These are phyloP conservation scores for Neoniphon sammara DNA, from an alignment of 2,797 vertebrate species.

Conservation along the genomic window DNA sequence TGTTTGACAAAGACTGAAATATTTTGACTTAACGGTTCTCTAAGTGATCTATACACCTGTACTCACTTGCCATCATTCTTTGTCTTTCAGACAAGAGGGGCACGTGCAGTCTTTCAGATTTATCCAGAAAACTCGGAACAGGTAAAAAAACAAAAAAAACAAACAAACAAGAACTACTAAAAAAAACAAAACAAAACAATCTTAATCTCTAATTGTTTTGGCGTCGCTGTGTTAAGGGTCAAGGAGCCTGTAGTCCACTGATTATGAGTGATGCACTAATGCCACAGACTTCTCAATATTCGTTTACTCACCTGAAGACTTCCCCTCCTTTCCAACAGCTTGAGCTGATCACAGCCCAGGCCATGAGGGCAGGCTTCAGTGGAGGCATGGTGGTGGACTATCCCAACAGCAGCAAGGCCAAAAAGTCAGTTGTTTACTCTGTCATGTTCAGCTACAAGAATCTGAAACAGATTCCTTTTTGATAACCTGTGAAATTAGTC, in stretches of 20 bases:
- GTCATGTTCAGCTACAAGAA: background rate
- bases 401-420: conserved; percentile 96
- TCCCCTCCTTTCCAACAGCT: conserved; percentile 80
- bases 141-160: conserved; percentile 84
- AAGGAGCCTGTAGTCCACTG: background rate
- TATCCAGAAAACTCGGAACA: conserved; percentile 97
- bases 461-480: conserved; percentile 28
- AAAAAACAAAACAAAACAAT: too few species aligned
- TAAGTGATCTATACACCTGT: background rate
- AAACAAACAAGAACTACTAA: too few species aligned
- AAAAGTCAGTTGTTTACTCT: conserved; percentile 89
- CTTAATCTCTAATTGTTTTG: background rate
- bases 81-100: conserved; percentile 85
- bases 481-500: conserved; percentile 50
- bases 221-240: too few species aligned
- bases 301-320: background rate
- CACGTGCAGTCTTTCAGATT: conserved; percentile 92
- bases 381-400: conserved; percentile 98
- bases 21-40: background rate
- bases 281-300: background rate
- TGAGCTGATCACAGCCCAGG: conserved; percentile 93
- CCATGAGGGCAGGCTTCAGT: conserved; percentile 93
- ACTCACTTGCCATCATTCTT: conserved; percentile 10
- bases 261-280: too few species aligned
- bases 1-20: background rate